Base-by-base conservation (phyloP, 2,888 invertebrate species). In the Pandemis corylana region DNA sequence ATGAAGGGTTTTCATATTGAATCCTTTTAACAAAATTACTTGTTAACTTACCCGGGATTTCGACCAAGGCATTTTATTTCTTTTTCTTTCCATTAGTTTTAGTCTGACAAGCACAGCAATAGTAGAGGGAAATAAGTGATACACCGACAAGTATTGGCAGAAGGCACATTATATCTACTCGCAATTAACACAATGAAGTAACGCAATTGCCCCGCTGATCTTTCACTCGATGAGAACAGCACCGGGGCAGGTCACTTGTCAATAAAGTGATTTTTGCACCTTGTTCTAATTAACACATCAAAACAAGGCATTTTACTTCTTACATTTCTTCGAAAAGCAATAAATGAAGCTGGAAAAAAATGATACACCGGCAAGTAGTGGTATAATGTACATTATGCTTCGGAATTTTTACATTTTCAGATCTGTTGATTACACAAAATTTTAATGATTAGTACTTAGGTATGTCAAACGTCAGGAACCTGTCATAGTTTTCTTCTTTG, bases 401-500 rank as follows among this genome's bases (percentile, higher is more conserved):
- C n/a, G 59, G 56, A 51, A 44, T 68, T 69, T 51, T 63, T 28
- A 71, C 61, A 56, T 59, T 53, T 59, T 68, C 3, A 46, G 9
- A 9, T 41, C 41, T n/a, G 9, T 44, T 41, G 10, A 59, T 59
- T 59, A 59, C 41, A 44, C 20, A 63, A 42, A 63, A 63, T 42
- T 63, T 63, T n/a, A 42, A 42, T 41, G n/a, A 41, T 20, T 36
- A 46, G 64, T 65, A n/a, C n/a, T n/a, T n/a, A 63, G 44, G 44
- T 63, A 63, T 42, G 62, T 63, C 15, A 63, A 63, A 63, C 12
- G 28, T 12, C 12, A 41, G n/a, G 5, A 81, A 94, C 97, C 97
- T 96, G 86, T 97, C 96, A 86, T 95, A 97, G 77, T 96, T 95
- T 83, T 96, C 94, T 85, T 95, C 95, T 87, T 96, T 96, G 15